A percentile compares a stretch with the other conserved stretches of the same genome.
These are phyloP conservation scores for Saguinus midas DNA, from an alignment of 2,113 vertebrate species.

Conservation along the genomic window DNA sequence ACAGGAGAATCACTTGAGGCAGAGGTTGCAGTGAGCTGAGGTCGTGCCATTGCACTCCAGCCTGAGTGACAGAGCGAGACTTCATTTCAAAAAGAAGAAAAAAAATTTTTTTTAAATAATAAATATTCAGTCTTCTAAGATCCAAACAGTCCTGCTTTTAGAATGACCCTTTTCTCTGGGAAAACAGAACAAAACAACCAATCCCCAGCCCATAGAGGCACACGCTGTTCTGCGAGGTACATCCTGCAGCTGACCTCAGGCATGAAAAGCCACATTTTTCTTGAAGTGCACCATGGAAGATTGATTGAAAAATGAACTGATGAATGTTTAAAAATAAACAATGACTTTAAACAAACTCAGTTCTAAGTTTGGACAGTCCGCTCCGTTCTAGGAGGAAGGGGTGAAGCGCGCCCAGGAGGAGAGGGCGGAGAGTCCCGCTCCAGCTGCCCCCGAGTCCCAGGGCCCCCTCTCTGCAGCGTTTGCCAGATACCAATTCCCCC, in stretches of 20 bases:
- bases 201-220: not conserved
- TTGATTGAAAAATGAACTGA: not conserved
- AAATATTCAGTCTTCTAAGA: not conserved
- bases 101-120: not conserved
- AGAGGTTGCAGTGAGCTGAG: too few species aligned
- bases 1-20: too few species aligned
- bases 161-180: not conserved
- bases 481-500: not conserved
- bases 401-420: not conserved
- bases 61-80: too few species aligned
- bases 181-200: not conserved
- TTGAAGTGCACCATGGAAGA: not conserved
- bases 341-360: not conserved
- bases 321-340: not conserved
- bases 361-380: not conserved
- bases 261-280: not conserved
- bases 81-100: too few species aligned
- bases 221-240: not conserved
- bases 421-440: not conserved
- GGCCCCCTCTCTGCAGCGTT: too few species aligned
- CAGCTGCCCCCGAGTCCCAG: not conserved
- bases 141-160: not conserved
- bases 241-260: not conserved
- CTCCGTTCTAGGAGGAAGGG: not conserved
- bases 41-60: too few species aligned